These are phyloP conservation scores for Xiphias gladius DNA, from an alignment of 2,113 vertebrate species.

Conservation along the genomic window DNA sequence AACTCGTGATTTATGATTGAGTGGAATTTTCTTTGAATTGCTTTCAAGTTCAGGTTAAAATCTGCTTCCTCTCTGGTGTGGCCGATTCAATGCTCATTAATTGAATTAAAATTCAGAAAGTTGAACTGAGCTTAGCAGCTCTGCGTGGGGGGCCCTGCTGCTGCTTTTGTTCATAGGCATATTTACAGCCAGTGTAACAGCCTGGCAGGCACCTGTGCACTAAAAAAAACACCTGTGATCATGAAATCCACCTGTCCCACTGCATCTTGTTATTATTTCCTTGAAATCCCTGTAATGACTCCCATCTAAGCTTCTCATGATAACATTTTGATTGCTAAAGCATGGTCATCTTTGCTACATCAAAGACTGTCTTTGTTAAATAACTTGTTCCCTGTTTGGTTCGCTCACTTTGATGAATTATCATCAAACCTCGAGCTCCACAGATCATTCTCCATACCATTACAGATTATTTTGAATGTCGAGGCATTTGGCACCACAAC, in stretches of 20 bases:
- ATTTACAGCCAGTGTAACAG: not conserved
- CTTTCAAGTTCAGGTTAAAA: constrained; percentile 27
- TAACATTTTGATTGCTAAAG: constrained; percentile 78
- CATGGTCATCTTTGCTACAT: constrained; percentile 76
- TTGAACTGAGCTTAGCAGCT: not conserved
- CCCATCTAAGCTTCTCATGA: constrained; percentile 59
- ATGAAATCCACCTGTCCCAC: constrained; percentile 64
- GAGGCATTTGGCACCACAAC: constrained; percentile 72
- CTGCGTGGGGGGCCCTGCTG: not conserved
- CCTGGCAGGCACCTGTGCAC: constrained; percentile 22
- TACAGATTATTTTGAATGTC: constrained; percentile 60
- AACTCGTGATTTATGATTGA: constrained; percentile 29
- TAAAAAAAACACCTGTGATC: constrained; percentile 54
- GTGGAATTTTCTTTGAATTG: constrained; percentile 42
- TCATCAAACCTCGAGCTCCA: constrained; percentile 66
- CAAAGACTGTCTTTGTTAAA: constrained; percentile 72
- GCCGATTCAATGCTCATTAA: constrained; percentile 6
- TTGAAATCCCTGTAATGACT: constrained; percentile 62
- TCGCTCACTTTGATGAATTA: constrained; percentile 73
- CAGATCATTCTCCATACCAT: constrained; percentile 56
- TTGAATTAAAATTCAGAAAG: constrained; percentile 4
- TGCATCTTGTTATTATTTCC: constrained; percentile 41
- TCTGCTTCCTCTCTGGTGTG: constrained; percentile 6
- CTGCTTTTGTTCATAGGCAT: not conserved
- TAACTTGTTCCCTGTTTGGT: constrained; percentile 44